Evolutionary conservation across 2,888 invertebrate genomes (phyloP).

Genomic region (Harpalus rubripes): DNA sequence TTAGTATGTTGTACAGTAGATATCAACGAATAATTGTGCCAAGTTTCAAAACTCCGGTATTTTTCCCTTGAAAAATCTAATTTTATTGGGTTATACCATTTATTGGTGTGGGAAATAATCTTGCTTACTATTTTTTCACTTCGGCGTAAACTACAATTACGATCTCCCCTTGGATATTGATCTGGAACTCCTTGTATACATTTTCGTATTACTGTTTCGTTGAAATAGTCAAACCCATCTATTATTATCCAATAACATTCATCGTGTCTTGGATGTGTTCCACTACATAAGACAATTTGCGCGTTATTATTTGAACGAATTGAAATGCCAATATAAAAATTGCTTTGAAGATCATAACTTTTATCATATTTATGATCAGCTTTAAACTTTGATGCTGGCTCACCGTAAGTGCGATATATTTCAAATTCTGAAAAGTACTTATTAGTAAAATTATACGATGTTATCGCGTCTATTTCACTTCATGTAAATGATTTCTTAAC

Average conservation of each 20-base stretch:
- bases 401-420: not conserved
- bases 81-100: no score
- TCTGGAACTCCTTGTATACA: conserved; percentile 40
- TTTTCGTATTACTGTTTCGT: conserved; percentile 42
- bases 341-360: not conserved
- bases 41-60: no score
- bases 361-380: conserved; percentile 1
- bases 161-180: conserved; percentile 3
- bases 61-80: no score
- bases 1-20: no score
- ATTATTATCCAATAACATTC: conserved; percentile 60
- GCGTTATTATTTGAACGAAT: conserved; percentile 34
- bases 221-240: conserved; percentile 22
- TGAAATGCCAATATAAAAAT: conserved; percentile 45
- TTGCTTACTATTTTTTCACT: conserved; percentile 6
- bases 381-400: not conserved
- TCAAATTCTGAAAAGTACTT: not conserved
- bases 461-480: not conserved
- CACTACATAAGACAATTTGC: conserved; percentile 48
- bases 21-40: no score
- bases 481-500: not conserved
- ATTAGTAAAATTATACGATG: not conserved
- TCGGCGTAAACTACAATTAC: not conserved
- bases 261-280: not conserved
- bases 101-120: not conserved